Percentiles rank a stretch among this genome's conserved stretches.
Evolutionary conservation across 2,113 vertebrate species (phyloP).

Genomic region (Muntiacus muntjak): DNA sequence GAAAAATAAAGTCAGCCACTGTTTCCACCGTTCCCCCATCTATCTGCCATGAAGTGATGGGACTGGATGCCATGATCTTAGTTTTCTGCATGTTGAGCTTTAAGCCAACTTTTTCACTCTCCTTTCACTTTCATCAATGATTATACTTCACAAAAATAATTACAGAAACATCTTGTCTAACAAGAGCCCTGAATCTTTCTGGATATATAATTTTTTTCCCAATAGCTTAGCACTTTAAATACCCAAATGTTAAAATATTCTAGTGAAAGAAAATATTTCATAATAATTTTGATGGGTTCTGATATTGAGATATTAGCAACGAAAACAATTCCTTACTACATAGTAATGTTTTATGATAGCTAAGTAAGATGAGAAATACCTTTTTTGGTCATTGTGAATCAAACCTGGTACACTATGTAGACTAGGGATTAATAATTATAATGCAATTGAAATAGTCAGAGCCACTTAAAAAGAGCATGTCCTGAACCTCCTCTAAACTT

Average conservation of each 20-base stretch:
- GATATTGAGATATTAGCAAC: neutral
- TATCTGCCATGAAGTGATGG: too few species aligned
- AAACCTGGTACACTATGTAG: neutral
- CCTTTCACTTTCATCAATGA: neutral
- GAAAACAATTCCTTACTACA: neutral
- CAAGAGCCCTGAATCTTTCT: neutral
- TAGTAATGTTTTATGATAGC: neutral
- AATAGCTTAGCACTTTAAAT: neutral
- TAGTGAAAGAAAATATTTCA: neutral
- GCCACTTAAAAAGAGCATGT: neutral
- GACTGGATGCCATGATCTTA: too few species aligned
- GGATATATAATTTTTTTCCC: neutral
- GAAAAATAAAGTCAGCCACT: too few species aligned
- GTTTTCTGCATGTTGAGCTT: too few species aligned
- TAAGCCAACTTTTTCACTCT: too few species aligned
- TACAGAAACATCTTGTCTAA: neutral
- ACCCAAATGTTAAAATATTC: neutral
- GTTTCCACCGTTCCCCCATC: too few species aligned
- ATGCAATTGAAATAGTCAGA: neutral
- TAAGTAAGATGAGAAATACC: neutral
- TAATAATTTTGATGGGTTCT: neutral
- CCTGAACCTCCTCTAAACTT: neutral
- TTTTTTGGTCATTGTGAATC: neutral
- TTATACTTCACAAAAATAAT: conserved; percentile 18
- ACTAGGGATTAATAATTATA: neutral